Evolutionary conservation across 1,140 invertebrate species (phyloP).

Genomic region (Apolygus lucorum): DNA sequence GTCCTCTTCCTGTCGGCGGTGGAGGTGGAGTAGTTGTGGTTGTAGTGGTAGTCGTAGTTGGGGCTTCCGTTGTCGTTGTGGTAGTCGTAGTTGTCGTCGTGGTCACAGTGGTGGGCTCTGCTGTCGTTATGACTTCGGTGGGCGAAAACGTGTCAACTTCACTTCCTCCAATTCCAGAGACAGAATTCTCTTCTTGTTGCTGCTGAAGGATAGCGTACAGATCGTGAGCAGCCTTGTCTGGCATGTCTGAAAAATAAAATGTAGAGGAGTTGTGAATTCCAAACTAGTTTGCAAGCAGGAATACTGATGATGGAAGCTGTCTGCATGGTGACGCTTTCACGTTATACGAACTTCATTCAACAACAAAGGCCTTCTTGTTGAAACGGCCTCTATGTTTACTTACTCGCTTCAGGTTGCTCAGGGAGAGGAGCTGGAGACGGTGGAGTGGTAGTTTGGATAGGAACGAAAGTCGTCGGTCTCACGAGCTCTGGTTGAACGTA

Average conservation of each 20-base stretch:
- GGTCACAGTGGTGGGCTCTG: slow-evolving; percentile 40
- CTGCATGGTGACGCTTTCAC: not conserved
- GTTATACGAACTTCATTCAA: too few species aligned
- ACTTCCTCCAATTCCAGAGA: slow-evolving; percentile 43
- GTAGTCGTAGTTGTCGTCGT: slow-evolving; percentile 49
- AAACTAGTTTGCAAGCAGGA: too few species aligned
- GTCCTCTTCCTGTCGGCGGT: not conserved
- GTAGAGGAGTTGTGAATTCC: not conserved
- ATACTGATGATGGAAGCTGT: too few species aligned
- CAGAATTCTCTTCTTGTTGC: slow-evolving; percentile 62
- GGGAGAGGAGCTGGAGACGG: slow-evolving; percentile 9
- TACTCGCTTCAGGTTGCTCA: not conserved
- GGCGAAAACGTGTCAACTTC: slow-evolving; percentile 33
- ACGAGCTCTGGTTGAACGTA: slow-evolving; percentile 20
- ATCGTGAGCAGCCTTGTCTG: slow-evolving; percentile 67
- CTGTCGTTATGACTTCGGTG: slow-evolving; percentile 35
- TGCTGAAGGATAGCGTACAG: slow-evolving; percentile 62
- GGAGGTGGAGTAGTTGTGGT: slow-evolving; percentile 20
- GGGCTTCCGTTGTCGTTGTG: slow-evolving; percentile 48
- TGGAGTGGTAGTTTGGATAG: slow-evolving; percentile 6
- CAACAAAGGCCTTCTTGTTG: too few species aligned
- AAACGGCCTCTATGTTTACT: slow-evolving; percentile 2
- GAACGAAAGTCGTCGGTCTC: not conserved
- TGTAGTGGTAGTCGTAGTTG: slow-evolving; percentile 38
- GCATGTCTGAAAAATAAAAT: slow-evolving; percentile 42